Conservation (phyloP, 2,797 vertebrate genomes). For the Sphenodon punctatus region DNA sequence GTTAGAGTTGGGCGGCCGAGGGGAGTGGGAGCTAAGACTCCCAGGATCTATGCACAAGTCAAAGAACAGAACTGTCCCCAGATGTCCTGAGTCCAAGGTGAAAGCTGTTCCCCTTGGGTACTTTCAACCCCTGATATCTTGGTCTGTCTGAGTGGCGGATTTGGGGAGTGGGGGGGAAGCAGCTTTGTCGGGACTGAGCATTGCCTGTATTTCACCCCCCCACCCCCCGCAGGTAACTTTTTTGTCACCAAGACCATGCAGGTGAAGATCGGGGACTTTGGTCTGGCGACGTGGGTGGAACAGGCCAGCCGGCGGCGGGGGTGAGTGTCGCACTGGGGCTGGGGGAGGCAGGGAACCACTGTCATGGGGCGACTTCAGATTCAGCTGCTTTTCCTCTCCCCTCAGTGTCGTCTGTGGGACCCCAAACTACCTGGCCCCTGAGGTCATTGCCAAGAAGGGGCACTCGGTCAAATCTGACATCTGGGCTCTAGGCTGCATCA, state of each 20-base stretch:
- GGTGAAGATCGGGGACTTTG: conserved; percentile 77
- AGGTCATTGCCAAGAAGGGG: conserved; percentile 67
- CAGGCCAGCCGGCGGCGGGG: conserved; percentile 37
- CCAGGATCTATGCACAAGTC: no score
- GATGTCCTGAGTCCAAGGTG: no score
- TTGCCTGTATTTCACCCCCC: no score
- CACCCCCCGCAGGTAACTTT: conserved; percentile 60
- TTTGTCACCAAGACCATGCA: conserved; percentile 69
- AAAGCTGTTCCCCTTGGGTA: no score
- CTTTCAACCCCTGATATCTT: no score
- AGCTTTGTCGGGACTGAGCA: no score
- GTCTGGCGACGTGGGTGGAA: conserved; percentile 47
- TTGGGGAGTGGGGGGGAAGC: no score
- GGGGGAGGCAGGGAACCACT: fast-evolving
- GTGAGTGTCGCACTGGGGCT: neutral
- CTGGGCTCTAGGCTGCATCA: conserved; percentile 72
- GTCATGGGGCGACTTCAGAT: neutral
- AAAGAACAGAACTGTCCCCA: no score
- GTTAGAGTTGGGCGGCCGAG: no score
- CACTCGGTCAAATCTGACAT: conserved; percentile 64
- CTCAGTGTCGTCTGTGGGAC: conserved; percentile 70
- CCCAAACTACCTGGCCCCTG: conserved; percentile 64
- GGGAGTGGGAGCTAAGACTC: neutral
- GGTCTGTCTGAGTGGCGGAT: no score
- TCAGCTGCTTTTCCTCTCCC: fast-evolving